Base-by-base conservation (phyloP, 2,888 invertebrate genomes). In the Temnothorax ravouxi region DNA sequence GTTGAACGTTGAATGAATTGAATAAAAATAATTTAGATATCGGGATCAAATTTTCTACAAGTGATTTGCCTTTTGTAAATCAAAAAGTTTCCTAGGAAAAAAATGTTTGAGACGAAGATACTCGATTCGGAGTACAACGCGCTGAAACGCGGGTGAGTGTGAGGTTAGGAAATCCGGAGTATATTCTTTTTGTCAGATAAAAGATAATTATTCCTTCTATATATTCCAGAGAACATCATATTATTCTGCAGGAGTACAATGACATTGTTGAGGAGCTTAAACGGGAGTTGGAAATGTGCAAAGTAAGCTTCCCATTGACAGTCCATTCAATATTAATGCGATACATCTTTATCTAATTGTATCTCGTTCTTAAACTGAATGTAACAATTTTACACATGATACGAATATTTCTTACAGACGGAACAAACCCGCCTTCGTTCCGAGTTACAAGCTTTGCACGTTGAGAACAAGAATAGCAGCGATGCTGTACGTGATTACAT, bases 341-440 rank as follows among this genome's bases (percentile, higher is more conserved):
- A 59, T 59, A 41, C 18, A 59, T 62, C 1, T 75, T 18, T 29
- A 54, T 50, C 15, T 13, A 61, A 44, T 54, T 62, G 59, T 21
- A 54, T 54, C 15, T 54, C 44, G 13, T 69, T 66, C 47, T 66
- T 81, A 44, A 62, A n/a, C 29, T 29, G 29, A 29, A 0, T 3
- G 3, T 21, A 5, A 56, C 15, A 79, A 79, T 4, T 56, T 18
- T 34, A 47, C 47, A 64, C 13, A 0, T 9, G 0, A 21, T 0
- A 29, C 61, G 13, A 29, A 52, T 80, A 47, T 11, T 6, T 59
- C 76, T 89, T 85, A n/a, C 59, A 94, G 94, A 77, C 71, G 18
- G 93, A 94, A 83, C 95, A 95, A 86, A 85, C 83, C 41, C 89
- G 87, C 76, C 89, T 94, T 29, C 91, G 93, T 44, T 71, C 84